These are phyloP conservation scores for Rhegmatorhina hoffmannsi DNA, from an alignment of 2,113 vertebrate species.

Conservation along the genomic window DNA sequence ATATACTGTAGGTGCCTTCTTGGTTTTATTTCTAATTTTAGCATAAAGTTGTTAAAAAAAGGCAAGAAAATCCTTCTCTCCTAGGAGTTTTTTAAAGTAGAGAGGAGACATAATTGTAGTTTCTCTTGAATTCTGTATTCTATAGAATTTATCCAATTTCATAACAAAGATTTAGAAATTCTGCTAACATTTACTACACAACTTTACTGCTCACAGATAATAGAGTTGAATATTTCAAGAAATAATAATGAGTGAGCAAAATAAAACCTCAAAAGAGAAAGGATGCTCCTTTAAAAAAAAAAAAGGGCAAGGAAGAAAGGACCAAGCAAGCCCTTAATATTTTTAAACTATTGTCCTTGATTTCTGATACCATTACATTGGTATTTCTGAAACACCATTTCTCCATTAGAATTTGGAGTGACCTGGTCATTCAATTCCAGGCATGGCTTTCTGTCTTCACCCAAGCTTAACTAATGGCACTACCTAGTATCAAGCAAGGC, in stretches of 20 bases:
- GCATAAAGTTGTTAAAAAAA: constrained; percentile 25
- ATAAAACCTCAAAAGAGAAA: not conserved
- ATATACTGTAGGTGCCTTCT: not conserved
- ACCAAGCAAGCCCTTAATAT: constrained; percentile 24
- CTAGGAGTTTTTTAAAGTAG: constrained; percentile 16
- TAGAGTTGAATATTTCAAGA: not conserved
- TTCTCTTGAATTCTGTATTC: constrained; percentile 4
- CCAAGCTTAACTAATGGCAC: constrained; percentile 95
- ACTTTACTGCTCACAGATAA: constrained; percentile 26
- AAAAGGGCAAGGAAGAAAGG: not conserved
- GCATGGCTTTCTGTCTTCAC: constrained; percentile 93
- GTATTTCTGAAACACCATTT: constrained; percentile 90
- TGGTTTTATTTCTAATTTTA: constrained; percentile 18
- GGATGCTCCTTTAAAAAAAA: not conserved
- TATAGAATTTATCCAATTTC: constrained; percentile 19
- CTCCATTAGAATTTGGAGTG: constrained; percentile 94
- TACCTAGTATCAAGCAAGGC: constrained; percentile 80
- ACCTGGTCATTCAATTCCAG: constrained; percentile 98
- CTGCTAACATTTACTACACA: not conserved
- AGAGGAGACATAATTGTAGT: not conserved
- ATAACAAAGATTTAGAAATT: constrained; percentile 33
- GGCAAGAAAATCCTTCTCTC: not conserved
- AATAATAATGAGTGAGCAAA: not conserved
- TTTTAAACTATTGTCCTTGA: constrained; percentile 86
- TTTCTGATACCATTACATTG: constrained; percentile 82